Evolutionary conservation across 2,113 vertebrate species (phyloP).

Genomic region (Labrus mixtus): DNA sequence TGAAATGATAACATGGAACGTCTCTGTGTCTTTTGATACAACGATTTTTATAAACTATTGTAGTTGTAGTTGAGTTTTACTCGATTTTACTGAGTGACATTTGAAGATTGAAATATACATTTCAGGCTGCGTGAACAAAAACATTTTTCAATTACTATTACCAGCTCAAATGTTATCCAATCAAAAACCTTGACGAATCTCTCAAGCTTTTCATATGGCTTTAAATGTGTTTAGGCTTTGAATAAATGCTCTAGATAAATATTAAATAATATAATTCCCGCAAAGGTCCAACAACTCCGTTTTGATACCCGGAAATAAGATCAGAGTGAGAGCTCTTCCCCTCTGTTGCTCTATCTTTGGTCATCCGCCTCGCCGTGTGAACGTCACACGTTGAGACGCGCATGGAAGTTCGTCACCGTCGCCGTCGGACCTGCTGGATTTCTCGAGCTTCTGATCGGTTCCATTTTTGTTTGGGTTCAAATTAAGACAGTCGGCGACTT

Average conservation of each 20-base stretch:
- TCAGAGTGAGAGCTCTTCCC: constrained; percentile 58
- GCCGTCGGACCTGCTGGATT: constrained; percentile 77
- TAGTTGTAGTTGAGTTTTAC: too few relatives aligned
- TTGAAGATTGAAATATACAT: too few relatives aligned
- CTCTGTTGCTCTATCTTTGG: not conserved
- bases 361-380: constrained; percentile 12
- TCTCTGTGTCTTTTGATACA: constrained; percentile 14
- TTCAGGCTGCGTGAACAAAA: too few relatives aligned
- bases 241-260: too few relatives aligned
- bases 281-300: not conserved
- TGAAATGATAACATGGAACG: constrained; percentile 30
- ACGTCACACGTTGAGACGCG: constrained; percentile 79
- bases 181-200: too few relatives aligned
- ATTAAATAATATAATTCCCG: not conserved
- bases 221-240: too few relatives aligned
- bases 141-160: too few relatives aligned
- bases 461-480: constrained; percentile 68
- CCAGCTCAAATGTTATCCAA: too few relatives aligned
- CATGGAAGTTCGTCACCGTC: constrained; percentile 75
- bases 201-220: too few relatives aligned
- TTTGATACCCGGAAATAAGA: constrained; percentile 20
- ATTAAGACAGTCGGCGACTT: constrained; percentile 2
- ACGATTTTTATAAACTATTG: too few relatives aligned
- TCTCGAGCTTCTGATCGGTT: constrained; percentile 74
- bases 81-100: too few relatives aligned